Evolutionary conservation across 2,888 invertebrate species (phyloP), one percentile per base, ranked within the genome.

Genomic region (Globia sparganii): DNA sequence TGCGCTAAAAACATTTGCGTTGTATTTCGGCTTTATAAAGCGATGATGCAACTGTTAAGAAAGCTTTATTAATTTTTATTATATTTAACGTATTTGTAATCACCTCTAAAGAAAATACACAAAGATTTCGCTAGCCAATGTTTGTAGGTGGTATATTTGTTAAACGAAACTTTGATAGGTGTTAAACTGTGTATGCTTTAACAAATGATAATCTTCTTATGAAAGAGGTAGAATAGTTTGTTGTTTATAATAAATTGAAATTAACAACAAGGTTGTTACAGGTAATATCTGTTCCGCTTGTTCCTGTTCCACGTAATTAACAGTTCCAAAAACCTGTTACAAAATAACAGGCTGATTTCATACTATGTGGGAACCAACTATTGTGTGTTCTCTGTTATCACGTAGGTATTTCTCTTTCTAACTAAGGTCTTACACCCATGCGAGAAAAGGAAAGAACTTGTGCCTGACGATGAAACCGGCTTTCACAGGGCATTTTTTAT

Each of bases 11-110:
- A 85, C 75, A 81, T 87, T 81, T 62, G 68, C 68, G 13, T 40
- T 49, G 31, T 28, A n/a, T 61, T 80, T 69, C 3, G 40, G 56
- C 64, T 64, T 59, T 62, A 40, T 70, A 46, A 25, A 40, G 28
- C 28, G 75, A 75, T 88, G 81, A 81, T 81, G 87, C 66, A 81
- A 88, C 78, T 72, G 46, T 77, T 84, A 77, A 68, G 81, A 84
- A 84, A 84, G 62, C 65, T 72, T 31, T 72, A 59, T 72, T 76
- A 74, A 70, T 69, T 40, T 21, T 28, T 71, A 15, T 18, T 65
- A 49, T 69, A 80, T 68, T 69, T 72, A 68, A 75, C 40, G 25
- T 56, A n/a, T 49, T 61, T 37, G 21, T 75, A 78, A 80, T 84
- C 77, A 81, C 40, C 28, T 49, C 43, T 80, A 58, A 75, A n/a